Evolutionary conservation across 2,888 invertebrate genomes (phyloP), one percentile per base, ranked within the genome.

Genomic region (Myopa testacea): DNA sequence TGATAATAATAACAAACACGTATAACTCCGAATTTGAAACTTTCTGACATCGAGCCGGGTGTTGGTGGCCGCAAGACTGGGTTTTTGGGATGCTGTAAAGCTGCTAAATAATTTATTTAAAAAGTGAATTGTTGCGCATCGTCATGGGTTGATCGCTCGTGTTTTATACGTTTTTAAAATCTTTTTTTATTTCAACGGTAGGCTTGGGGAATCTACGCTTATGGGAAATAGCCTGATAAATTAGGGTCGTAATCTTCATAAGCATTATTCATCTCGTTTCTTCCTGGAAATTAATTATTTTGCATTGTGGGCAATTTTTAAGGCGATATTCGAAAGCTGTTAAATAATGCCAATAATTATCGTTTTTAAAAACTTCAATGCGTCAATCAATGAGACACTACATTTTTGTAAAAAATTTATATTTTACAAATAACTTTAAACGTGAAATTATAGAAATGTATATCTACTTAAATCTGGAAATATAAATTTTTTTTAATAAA

Each of bases 51-150:
- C 82, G 78, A 52, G 37, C 40, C 72, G 78, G 78, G 62, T 71
- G 77, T 63, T 69, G 75, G 71, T 75, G 45, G 68, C 14, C 34
- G 65, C 45, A 58, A 68, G 60, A 5, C 60, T n/a, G 38, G 45
- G 55, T 26, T 62, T 16, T 14, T 60, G 68, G 55, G 12, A 37
- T 71, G 67, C 37, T 52, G 26, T 37, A 52, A 71, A 34, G 84
- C 58, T n/a, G 37, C 16, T 38, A 26, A 10, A 50, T 83, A 83
- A 84, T 84, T 83, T 84, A 85, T 85, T 86, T 84, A 83, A 81
- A 84, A 84, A 86, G 86, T 85, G 85, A 85, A 86, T 85, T 85
- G 85, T 85, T 86, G 85, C 84, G 84, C 84, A 85, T 86, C 86
- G 86, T 86, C 86, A 86, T 86, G 86, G 86, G 84, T 85, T 86